These are phyloP conservation scores for Tragelaphus imberbis DNA, from an alignment of 2,113 vertebrate species.

Conservation along the genomic window DNA sequence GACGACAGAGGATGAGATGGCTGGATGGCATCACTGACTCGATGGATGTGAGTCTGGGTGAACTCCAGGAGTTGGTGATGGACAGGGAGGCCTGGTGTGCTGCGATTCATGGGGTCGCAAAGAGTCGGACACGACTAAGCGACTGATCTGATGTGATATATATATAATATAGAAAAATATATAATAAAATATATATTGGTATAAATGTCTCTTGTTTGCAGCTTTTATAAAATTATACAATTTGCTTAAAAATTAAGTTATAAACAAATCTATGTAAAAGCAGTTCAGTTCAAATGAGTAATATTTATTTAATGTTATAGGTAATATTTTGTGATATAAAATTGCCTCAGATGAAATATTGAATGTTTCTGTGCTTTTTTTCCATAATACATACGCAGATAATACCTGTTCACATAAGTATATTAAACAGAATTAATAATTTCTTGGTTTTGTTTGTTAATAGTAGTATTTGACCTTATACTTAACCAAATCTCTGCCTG, in stretches of 20 bases:
- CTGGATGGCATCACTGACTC: too few relatives aligned
- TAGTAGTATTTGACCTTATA: background rate
- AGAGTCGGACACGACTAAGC: too few relatives aligned
- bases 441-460: slow-evolving; percentile 12
- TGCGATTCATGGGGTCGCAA: too few relatives aligned
- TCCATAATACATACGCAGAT: background rate
- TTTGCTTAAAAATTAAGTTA: background rate
- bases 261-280: background rate
- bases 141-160: too few relatives aligned
- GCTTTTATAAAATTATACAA: background rate
- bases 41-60: too few relatives aligned
- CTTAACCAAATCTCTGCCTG: background rate
- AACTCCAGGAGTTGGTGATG: too few relatives aligned
- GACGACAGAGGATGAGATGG: too few relatives aligned
- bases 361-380: slow-evolving; percentile 5
- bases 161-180: background rate
- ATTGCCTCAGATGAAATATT: background rate
- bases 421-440: background rate
- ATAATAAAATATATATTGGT: background rate
- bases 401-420: background rate
- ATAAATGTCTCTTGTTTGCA: background rate
- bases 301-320: background rate
- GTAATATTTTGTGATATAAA: background rate
- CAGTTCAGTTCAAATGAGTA: slow-evolving; percentile 11
- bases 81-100: too few relatives aligned